A percentile compares a stretch with the other conserved stretches of the same genome.
Evolutionary conservation across 2,113 vertebrate species (phyloP).

Genomic region (Lagopus muta): DNA sequence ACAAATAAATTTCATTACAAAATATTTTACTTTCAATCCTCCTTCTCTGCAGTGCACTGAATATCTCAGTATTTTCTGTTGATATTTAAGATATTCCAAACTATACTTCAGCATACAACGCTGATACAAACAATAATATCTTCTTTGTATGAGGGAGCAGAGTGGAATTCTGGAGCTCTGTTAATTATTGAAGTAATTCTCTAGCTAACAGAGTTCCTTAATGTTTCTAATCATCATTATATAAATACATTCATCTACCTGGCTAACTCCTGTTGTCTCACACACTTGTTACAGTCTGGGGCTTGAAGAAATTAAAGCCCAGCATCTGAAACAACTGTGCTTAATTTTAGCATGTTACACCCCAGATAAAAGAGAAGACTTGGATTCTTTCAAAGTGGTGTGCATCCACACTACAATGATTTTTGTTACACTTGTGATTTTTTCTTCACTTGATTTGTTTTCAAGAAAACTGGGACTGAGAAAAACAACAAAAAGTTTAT

Average conservation of each 20-base stretch:
- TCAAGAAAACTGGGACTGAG: background rate
- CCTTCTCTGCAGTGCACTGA: background rate
- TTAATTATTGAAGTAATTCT: background rate
- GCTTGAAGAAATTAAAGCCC: background rate
- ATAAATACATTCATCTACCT: background rate
- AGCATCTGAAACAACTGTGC: background rate
- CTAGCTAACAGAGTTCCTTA: background rate
- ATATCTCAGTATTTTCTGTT: background rate
- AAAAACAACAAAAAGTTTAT: background rate
- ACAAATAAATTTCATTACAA: background rate
- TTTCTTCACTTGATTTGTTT: background rate
- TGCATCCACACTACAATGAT: background rate
- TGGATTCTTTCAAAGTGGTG: background rate
- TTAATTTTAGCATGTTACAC: background rate
- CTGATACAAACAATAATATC: background rate
- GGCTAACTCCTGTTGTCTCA: background rate
- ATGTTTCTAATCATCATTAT: background rate
- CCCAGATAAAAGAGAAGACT: background rate
- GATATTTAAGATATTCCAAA: background rate
- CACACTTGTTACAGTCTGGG: background rate
- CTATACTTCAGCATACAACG: background rate
- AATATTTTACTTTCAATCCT: background rate
- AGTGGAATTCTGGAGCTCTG: background rate
- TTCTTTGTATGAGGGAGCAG: background rate
- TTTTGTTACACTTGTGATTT: background rate